Conservation (phyloP, 2,797 vertebrate species). For the Sebastes baramenuke region DNA sequence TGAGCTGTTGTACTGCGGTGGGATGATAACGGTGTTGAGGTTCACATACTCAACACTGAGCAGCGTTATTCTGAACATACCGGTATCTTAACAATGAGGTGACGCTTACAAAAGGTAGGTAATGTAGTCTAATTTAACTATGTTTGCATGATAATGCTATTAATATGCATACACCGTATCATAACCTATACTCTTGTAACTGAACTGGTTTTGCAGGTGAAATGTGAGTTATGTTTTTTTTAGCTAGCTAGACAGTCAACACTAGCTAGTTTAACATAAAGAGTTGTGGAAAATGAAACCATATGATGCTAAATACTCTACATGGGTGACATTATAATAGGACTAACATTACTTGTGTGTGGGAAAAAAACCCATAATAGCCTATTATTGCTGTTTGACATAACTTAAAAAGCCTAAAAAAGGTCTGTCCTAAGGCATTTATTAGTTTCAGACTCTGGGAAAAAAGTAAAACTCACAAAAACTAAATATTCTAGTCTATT, state of each 20-base stretch:
- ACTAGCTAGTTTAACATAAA: no score
- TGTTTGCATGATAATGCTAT: background rate
- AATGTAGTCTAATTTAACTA: background rate
- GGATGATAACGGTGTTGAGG: background rate
- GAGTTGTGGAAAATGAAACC: background rate
- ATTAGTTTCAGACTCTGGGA: no score
- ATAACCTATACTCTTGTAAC: no score
- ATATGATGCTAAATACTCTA: background rate
- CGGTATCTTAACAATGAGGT: background rate
- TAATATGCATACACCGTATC: no score
- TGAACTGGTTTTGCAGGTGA: background rate
- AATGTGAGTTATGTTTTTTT: background rate
- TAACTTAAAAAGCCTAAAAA: no score
- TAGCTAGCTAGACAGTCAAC: background rate
- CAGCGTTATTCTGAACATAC: background rate
- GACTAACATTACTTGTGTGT: background rate
- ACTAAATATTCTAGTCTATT: no score
- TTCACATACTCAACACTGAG: background rate
- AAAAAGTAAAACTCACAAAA: no score
- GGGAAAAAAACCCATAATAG: accelerated
- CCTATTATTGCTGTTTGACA: no score
- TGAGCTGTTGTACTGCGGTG: no score
- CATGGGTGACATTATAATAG: background rate
- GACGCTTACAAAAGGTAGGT: background rate
- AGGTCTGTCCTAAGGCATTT: no score